Evolutionary conservation across 1,140 invertebrate species (phyloP).

Genomic region (Heliconius himera): DNA sequence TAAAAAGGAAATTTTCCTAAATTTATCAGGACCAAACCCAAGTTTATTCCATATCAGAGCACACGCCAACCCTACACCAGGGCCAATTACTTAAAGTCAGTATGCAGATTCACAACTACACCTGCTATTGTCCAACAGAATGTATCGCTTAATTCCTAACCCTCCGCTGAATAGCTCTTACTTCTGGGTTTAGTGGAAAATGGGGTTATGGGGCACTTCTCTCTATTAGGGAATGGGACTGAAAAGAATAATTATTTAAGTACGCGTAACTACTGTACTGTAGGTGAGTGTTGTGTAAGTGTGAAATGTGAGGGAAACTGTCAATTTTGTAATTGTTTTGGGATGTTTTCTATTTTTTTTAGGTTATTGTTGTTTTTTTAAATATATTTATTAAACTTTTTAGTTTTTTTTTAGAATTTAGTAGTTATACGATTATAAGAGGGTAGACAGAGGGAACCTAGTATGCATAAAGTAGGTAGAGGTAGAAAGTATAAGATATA

Average conservation of each 20-base stretch:
- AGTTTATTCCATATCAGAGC: neutral
- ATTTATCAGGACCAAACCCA: neutral
- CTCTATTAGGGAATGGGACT: constrained; percentile 34
- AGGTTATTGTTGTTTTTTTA: no score
- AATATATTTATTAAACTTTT: no score
- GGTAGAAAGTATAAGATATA: no score
- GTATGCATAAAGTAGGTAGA: no score
- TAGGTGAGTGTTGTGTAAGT: neutral
- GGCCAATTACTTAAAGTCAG: constrained; percentile 75
- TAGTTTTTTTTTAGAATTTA: no score
- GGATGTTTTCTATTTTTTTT: neutral
- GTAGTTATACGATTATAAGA: no score
- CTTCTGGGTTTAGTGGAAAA: constrained; percentile 48
- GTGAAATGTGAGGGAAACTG: neutral
- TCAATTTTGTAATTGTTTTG: neutral
- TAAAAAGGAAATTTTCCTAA: no score
- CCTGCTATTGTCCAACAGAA: constrained; percentile 65
- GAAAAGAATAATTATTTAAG: constrained; percentile 17
- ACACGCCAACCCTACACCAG: constrained; percentile 50
- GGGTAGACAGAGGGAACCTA: no score
- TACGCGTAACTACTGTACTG: neutral
- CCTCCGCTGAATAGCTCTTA: constrained; percentile 39
- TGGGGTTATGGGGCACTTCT: constrained; percentile 48
- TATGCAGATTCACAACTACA: constrained; percentile 62
- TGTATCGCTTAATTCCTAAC: constrained; percentile 62